Conservation (phyloP, 1,140 invertebrate species). For the Aphaenogaster rudis region DNA sequence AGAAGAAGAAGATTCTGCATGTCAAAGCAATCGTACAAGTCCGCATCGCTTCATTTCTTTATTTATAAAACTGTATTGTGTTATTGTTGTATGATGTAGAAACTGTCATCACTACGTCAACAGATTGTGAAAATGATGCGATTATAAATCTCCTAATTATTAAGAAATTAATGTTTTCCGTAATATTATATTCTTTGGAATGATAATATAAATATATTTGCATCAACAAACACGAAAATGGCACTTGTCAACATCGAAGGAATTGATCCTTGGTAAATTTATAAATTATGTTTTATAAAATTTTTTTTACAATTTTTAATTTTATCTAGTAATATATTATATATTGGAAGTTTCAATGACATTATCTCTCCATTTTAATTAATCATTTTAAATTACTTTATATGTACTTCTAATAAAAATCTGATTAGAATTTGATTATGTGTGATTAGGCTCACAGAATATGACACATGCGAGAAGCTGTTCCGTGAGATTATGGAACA, state of each 20-base stretch:
- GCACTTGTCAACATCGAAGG: constrained; percentile 84
- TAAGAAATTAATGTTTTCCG: neutral
- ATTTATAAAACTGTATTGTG: neutral
- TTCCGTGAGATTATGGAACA: constrained; percentile 89
- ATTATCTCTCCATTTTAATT: constrained; percentile 11
- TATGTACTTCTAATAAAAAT: constrained; percentile 12
- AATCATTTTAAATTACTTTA: constrained; percentile 1
- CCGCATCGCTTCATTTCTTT: neutral
- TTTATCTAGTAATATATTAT: neutral
- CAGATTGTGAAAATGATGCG: neutral
- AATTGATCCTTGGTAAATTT: constrained; percentile 84
- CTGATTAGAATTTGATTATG: neutral
- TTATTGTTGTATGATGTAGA: neutral
- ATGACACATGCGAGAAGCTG: constrained; percentile 90
- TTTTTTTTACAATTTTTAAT: neutral
- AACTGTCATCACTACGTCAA: neutral
- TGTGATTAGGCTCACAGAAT: constrained; percentile 88
- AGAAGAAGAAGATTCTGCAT: neutral
- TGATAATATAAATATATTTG: constrained; percentile 8
- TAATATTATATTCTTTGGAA: neutral
- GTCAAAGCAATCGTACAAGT: neutral
- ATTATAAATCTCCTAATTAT: neutral
- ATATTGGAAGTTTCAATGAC: neutral
- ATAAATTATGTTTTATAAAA: constrained; percentile 8
- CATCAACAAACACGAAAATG: constrained; percentile 76